These are phyloP conservation scores for Scaptodrosophila latifasciaeformis DNA, from an alignment of 2,888 invertebrate genomes.

Conservation along the genomic window DNA sequence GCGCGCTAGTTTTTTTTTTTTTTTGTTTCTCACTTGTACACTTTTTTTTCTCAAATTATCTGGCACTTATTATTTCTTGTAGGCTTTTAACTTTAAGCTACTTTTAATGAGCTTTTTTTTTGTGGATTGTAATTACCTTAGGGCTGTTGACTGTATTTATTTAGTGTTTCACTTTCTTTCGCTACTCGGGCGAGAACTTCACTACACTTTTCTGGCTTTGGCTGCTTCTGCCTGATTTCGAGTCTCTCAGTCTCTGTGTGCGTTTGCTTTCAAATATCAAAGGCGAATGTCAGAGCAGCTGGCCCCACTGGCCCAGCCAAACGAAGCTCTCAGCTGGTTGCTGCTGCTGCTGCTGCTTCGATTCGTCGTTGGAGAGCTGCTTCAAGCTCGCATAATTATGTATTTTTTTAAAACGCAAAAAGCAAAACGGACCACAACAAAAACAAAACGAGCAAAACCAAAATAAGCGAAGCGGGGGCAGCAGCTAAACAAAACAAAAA, in stretches of 20 bases:
- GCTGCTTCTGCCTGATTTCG: slow-evolving; percentile 29
- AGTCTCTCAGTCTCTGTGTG: slow-evolving; percentile 30
- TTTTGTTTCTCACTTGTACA: slow-evolving; percentile 12
- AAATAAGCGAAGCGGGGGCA: not conserved
- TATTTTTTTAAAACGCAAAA: slow-evolving; percentile 70
- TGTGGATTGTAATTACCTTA: slow-evolving; percentile 2
- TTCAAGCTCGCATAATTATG: slow-evolving; percentile 55
- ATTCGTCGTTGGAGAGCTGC: no score
- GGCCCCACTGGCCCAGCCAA: slow-evolving; percentile 8
- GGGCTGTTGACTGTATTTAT: no score
- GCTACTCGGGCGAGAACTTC: slow-evolving; percentile 47
- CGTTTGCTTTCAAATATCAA: slow-evolving; percentile 64
- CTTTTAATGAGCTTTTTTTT: slow-evolving; percentile 15
- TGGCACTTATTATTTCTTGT: no score
- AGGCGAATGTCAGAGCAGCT: slow-evolving; percentile 54
- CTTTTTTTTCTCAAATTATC: slow-evolving; percentile 18
- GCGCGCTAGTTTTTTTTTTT: slow-evolving; percentile 4
- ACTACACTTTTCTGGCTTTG: slow-evolving; percentile 43
- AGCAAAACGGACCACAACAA: slow-evolving; percentile 31
- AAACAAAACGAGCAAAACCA: slow-evolving; percentile 6
- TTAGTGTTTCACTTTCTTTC: slow-evolving; percentile 52
- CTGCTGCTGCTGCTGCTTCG: no score
- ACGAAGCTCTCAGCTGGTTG: no score
- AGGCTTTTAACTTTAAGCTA: slow-evolving; percentile 1
- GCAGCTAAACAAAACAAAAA: slow-evolving; percentile 44